Evolutionary conservation across 2,888 invertebrate species (phyloP).

Genomic region (Neoascia interrupta): DNA sequence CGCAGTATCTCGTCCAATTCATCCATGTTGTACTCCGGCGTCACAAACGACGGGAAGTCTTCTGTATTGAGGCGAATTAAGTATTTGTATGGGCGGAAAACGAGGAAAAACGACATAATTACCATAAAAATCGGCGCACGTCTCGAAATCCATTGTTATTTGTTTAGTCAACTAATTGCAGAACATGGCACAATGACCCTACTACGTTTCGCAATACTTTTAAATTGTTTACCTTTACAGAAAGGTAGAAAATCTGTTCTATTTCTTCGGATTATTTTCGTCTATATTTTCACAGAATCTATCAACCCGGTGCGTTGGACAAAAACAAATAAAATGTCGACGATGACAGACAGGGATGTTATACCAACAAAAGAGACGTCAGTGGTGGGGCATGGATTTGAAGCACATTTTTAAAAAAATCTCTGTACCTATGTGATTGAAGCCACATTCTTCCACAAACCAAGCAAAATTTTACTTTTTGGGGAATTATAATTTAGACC

Average conservation of each 20-base stretch:
- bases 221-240: no score
- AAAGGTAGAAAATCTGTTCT: no score
- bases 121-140: constrained; percentile 53
- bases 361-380: no score
- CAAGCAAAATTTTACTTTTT: no score
- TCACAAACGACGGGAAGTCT: constrained; percentile 67
- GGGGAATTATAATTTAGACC: no score
- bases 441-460: no score
- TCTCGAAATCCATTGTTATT: constrained; percentile 55
- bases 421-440: no score
- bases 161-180: not conserved
- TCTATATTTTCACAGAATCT: constrained; percentile 1
- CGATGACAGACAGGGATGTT: constrained; percentile 29
- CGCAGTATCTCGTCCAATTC: constrained; percentile 76
- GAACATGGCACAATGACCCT: not conserved
- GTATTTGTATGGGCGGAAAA: constrained; percentile 1
- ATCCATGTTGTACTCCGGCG: constrained; percentile 73
- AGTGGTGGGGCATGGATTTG: no score
- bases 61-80: not conserved
- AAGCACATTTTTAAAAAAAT: no score
- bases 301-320: constrained; percentile 44
- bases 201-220: no score
- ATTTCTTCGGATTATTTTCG: constrained; percentile 4
- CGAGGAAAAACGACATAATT: constrained; percentile 2
- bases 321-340: constrained; percentile 45